phyloP scores from a whole-genome alignment of 2,888 invertebrate genomes.

The Selenia dentaria region DNA sequence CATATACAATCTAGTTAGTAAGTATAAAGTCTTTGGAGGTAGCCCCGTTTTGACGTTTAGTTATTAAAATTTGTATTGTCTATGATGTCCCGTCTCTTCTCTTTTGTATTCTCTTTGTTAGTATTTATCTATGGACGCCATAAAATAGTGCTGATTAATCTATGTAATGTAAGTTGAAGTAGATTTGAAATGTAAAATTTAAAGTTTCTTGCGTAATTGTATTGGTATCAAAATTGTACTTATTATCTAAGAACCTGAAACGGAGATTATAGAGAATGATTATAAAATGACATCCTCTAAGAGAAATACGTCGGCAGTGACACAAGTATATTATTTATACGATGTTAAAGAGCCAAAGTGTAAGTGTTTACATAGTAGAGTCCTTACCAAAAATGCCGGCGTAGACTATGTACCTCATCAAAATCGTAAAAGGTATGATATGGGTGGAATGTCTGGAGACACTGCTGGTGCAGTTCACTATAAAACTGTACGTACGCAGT shows the following conservation, averaged over 20 bases:
- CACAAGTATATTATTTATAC: background rate
- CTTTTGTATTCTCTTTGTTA: no score
- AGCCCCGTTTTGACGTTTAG: no score
- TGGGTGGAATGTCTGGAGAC: background rate
- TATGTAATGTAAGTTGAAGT: no score
- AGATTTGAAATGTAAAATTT: background rate
- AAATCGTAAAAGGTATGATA: background rate
- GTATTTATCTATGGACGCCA: no score
- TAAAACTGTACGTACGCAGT: background rate
- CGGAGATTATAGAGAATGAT: background rate
- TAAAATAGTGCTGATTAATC: no score
- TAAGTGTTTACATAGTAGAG: constrained; percentile 1
- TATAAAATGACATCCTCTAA: background rate
- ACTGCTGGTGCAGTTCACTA: background rate
- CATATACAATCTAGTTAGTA: no score
- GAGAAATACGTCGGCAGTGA: background rate
- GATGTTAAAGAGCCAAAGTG: background rate
- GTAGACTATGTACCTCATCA: constrained; percentile 5
- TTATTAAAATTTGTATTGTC: no score
- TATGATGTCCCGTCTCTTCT: no score
- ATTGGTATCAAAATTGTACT: constrained; percentile 3
- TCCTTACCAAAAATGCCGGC: constrained; percentile 1
- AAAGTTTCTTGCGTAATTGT: background rate
- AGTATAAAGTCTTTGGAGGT: no score
- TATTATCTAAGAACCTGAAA: background rate